These are phyloP conservation scores for Epizoanthus rinbou DNA, from an alignment of 92 coral and sea anemone genomes.

Conservation along the genomic window DNA sequence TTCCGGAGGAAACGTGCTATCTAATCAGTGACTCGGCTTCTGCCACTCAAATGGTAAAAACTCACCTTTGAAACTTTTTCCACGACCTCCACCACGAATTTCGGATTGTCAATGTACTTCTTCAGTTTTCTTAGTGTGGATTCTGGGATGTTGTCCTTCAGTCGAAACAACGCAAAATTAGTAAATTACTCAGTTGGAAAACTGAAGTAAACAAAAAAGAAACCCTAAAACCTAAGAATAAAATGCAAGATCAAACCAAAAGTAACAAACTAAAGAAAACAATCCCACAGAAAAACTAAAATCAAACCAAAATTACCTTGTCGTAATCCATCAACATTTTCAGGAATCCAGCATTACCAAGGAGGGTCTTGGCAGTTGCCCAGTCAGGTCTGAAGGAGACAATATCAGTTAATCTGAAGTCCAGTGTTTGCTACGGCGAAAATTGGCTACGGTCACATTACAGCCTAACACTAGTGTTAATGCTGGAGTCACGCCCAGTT, in stretches of 20 bases:
- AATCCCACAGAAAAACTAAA: background rate
- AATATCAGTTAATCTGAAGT: background rate
- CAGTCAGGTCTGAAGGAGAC: conserved; percentile 83
- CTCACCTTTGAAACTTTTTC: conserved; percentile 95
- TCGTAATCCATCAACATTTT: conserved; percentile 93
- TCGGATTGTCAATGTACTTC: conserved; percentile 97
- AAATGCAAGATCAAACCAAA: background rate
- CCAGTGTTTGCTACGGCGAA: too few relatives aligned
- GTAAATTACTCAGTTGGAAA: background rate
- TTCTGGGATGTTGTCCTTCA: conserved; percentile 91
- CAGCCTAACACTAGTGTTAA: too few relatives aligned
- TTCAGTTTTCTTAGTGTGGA: conserved; percentile 84
- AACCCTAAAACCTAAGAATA: background rate
- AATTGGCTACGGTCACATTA: too few relatives aligned
- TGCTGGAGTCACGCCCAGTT: too few relatives aligned
- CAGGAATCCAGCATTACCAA: conserved; percentile 90
- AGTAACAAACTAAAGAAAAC: background rate
- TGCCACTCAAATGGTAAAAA: too few relatives aligned
- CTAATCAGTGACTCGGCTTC: too few relatives aligned
- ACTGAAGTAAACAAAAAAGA: background rate
- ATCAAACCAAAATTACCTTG: conserved; percentile 55
- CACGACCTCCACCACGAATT: conserved; percentile 91
- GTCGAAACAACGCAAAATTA: background rate
- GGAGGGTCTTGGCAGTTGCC: conserved; percentile 89
- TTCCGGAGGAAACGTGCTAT: too few relatives aligned